Conservation (phyloP, 2,888 invertebrate species). For the Stegophylla sp. region DNA sequence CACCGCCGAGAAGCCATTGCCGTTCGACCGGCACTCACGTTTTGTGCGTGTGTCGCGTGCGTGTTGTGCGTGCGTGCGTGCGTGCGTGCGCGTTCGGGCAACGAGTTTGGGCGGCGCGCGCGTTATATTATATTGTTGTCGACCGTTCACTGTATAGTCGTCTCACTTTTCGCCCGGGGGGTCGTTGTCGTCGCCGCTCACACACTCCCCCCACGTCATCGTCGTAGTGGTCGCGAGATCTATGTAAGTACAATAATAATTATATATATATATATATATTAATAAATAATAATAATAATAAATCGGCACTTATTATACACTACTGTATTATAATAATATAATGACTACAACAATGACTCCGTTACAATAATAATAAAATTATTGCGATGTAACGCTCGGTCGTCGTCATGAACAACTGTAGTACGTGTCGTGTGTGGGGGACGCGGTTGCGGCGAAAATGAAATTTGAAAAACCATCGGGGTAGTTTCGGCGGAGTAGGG, state of each 20-base stretch:
- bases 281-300: background rate
- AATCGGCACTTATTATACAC: background rate
- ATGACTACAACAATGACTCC: too few relatives aligned
- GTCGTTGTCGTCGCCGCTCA: constrained; percentile 34
- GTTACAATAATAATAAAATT: too few relatives aligned
- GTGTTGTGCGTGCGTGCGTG: background rate
- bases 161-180: constrained; percentile 47
- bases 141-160: constrained; percentile 15
- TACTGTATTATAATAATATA: background rate
- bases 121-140: constrained; percentile 4
- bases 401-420: too few relatives aligned
- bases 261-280: background rate
- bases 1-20: constrained; percentile 51
- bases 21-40: constrained; percentile 58
- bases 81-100: constrained; percentile 27
- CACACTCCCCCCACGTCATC: constrained; percentile 5
- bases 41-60: constrained; percentile 19
- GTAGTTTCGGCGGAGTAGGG: too few relatives aligned
- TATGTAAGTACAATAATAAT: constrained; percentile 22
- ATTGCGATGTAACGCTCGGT: too few relatives aligned
- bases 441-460: too few relatives aligned
- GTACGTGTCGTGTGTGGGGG: too few relatives aligned
- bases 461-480: too few relatives aligned
- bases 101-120: constrained; percentile 6
- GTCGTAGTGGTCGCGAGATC: background rate